Percentiles rank a stretch among this genome's conserved stretches.
Conservation (phyloP, 2,888 invertebrate genomes). For the Erannis defoliaria region DNA sequence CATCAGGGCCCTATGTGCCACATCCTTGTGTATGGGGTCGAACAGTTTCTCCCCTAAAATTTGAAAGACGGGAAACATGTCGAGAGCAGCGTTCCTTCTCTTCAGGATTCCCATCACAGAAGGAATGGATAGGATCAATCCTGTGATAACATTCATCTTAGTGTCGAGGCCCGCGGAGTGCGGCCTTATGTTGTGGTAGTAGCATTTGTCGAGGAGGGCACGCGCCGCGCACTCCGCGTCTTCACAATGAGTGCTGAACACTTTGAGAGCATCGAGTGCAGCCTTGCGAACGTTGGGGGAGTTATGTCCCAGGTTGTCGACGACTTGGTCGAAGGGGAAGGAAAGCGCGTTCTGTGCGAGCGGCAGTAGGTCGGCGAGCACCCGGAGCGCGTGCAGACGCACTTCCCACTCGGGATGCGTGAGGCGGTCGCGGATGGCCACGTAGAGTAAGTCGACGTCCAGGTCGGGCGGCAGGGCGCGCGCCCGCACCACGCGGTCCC, state of each 20-base stretch:
- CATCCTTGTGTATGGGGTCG: conserved; percentile 87
- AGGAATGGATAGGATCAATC: conserved; percentile 89
- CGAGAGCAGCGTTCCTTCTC: conserved; percentile 76
- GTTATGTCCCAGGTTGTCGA: conserved; percentile 92
- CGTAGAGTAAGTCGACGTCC: conserved; percentile 89
- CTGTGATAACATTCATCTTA: conserved; percentile 87
- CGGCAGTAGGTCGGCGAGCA: conserved; percentile 92
- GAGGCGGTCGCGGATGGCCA: conserved; percentile 90
- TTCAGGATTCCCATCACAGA: conserved; percentile 87
- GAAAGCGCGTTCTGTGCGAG: conserved; percentile 90
- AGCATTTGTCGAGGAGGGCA: conserved; percentile 88
- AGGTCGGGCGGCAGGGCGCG: conserved; percentile 90
- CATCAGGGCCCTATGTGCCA: conserved; percentile 89
- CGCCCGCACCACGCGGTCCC: conserved; percentile 93
- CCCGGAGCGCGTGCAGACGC: conserved; percentile 92
- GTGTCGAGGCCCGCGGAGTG: conserved; percentile 82
- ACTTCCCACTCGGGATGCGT: conserved; percentile 94
- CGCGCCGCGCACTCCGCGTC: conserved; percentile 89
- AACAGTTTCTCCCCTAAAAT: conserved; percentile 85
- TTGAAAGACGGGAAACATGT: conserved; percentile 83
- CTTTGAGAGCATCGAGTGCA: conserved; percentile 91
- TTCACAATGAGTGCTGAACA: conserved; percentile 90
- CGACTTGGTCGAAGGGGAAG: conserved; percentile 90
- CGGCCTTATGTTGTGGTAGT: conserved; percentile 86
- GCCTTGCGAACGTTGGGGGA: conserved; percentile 94